These are phyloP conservation scores for Peromyscus polionotus DNA, from an alignment of 2,113 vertebrate species.

Conservation along the genomic window DNA sequence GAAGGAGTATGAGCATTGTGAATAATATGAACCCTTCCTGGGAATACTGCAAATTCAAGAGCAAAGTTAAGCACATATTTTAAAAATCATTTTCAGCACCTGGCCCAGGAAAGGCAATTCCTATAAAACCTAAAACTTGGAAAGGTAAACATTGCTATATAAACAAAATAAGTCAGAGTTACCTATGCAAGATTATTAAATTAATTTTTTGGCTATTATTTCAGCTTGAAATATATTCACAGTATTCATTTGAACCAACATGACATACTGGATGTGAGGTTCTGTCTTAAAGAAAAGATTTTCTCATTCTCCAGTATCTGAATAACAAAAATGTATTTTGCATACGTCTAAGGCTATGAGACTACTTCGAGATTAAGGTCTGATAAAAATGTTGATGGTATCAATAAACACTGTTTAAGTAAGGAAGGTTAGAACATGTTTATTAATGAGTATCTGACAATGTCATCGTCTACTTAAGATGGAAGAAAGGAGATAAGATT, in stretches of 20 bases:
- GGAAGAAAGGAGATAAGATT: slow-evolving; percentile 66
- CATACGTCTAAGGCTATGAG: background rate
- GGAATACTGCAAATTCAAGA: slow-evolving; percentile 46
- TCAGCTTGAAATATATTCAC: background rate
- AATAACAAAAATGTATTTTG: slow-evolving; percentile 38
- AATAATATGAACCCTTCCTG: slow-evolving; percentile 45
- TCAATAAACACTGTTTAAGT: slow-evolving; percentile 64
- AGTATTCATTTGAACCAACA: background rate
- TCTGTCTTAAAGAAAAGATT: slow-evolving; percentile 37
- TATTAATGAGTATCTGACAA: slow-evolving; percentile 71
- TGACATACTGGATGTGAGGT: background rate
- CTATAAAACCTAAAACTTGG: slow-evolving; percentile 36
- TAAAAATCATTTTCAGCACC: slow-evolving; percentile 48
- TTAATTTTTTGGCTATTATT: background rate
- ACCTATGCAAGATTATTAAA: background rate
- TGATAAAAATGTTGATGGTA: slow-evolving; percentile 56
- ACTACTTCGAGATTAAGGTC: background rate
- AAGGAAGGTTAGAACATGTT: slow-evolving; percentile 59
- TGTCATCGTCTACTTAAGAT: slow-evolving; percentile 61
- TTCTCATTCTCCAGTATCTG: background rate
- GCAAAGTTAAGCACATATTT: slow-evolving; percentile 47
- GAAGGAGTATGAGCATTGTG: slow-evolving; percentile 16
- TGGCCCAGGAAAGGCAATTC: background rate
- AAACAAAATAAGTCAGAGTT: slow-evolving; percentile 58
- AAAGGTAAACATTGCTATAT: slow-evolving; percentile 15